These are phyloP conservation scores for Spialia ferax DNA, from an alignment of 2,888 invertebrate species.

Conservation along the genomic window DNA sequence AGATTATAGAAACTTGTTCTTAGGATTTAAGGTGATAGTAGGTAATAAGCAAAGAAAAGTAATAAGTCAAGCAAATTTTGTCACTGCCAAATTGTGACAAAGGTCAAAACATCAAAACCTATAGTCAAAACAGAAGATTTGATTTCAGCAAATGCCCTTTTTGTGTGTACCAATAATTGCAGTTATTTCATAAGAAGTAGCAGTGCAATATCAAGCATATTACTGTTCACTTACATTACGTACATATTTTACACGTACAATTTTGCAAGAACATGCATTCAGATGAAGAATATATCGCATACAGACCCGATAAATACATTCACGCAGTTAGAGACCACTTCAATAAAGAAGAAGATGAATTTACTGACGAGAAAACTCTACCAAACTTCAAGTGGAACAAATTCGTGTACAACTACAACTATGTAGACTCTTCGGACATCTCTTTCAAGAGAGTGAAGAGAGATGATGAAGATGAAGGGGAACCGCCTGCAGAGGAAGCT, in stretches of 20 bases:
- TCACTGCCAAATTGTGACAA: too few species aligned
- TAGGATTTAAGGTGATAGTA: too few species aligned
- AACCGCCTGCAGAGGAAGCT: constrained; percentile 4
- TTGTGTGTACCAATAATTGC: too few species aligned
- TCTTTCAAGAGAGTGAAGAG: constrained; percentile 32
- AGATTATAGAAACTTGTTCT: too few species aligned
- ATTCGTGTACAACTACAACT: constrained; percentile 16
- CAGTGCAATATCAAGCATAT: not conserved
- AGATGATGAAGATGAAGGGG: constrained; percentile 13
- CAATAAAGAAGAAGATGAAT: constrained; percentile 12
- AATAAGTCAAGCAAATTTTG: too few species aligned
- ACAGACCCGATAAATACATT: constrained; percentile 28
- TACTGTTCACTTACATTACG: too few species aligned
- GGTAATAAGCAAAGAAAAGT: too few species aligned
- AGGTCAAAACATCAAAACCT: too few species aligned
- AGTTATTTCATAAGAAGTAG: too few species aligned
- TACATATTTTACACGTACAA: too few species aligned
- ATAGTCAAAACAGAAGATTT: too few species aligned
- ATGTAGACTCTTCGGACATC: constrained; percentile 10
- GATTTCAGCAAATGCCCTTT: too few species aligned
- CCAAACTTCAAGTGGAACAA: constrained; percentile 23
- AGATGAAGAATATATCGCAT: constrained; percentile 33
- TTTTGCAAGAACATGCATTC: constrained; percentile 5
- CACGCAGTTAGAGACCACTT: not conserved
- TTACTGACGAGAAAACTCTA: constrained; percentile 11